Evolutionary conservation across 1,140 invertebrate genomes (phyloP), one percentile per base, ranked within the genome.

Genomic region (Mamestra configurata): DNA sequence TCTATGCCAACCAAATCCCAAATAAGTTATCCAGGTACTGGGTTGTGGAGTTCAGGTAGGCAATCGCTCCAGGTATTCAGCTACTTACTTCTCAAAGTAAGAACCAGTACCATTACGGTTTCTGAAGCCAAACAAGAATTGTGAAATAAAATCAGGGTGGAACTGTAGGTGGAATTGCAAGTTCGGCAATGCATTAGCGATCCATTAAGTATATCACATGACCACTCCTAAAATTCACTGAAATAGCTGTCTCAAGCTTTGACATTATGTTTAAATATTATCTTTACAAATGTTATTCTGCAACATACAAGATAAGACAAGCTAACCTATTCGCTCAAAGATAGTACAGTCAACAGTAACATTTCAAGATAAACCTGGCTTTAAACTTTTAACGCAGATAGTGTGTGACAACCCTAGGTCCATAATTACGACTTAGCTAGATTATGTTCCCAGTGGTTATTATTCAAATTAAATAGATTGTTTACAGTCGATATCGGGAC

Each of bases 381-480:
- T 20, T 22, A 3, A 53, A 11, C 51, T 20, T 20, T 22, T 8
- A 53, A 11, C 51, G 10, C 20, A 53, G 22, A 57, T 57, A 37
- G 3, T 0, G 7, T 13, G 71, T 5, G 71, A 22, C 57, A 76
- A 13, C 73, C 73, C 73, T 76, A 46, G 13, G 15, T n/a, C 8
- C 0, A 43, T 49, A 76, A 76, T 76, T 64, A 76, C 57, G 55
- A n/a, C 8, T 43, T 18, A 27, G 20, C 22, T 27, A 24, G 55
- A 46, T 49, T 49, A 64, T 64, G 73, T 76, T 76, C 22, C 10
- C 57, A 11, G 57, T n/a, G 13, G 71, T 64, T 46, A 76, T 76
- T 76, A 76, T 76, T 76, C 20, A 64, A 76, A 76, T 76, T 76
- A 59, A 76, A 76, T 46, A 64, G 57, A 64, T 76, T 76, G 73